Conservation (phyloP, 2,888 invertebrate genomes). For the Chrysolina oricalcia region DNA sequence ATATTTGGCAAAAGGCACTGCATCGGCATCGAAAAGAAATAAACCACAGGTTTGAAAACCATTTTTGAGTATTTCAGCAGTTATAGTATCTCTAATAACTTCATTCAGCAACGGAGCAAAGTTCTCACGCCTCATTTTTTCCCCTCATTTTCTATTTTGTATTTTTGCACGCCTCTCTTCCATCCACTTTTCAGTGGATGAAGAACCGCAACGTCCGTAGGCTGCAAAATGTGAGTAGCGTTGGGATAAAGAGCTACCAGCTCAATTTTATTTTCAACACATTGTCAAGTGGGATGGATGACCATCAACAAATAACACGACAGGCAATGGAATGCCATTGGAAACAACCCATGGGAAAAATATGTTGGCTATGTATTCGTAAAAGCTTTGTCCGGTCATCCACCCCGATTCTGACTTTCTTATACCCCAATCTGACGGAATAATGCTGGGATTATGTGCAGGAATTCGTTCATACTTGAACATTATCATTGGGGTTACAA, state of each 20-base stretch:
- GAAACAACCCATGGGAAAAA: neutral
- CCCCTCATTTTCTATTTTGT: constrained; percentile 55
- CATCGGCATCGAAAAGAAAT: constrained; percentile 48
- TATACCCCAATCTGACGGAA: neutral
- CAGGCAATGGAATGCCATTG: constrained; percentile 1
- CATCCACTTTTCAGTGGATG: constrained; percentile 56
- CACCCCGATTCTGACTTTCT: neutral
- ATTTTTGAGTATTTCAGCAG: constrained; percentile 42
- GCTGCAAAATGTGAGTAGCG: constrained; percentile 51
- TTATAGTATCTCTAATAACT: constrained; percentile 34
- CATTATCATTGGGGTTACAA: neutral
- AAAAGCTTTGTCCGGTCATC: neutral
- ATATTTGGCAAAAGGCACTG: constrained; percentile 45
- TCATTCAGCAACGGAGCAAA: constrained; percentile 44
- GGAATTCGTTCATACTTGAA: neutral
- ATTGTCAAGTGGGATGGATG: neutral
- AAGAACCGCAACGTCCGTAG: constrained; percentile 58
- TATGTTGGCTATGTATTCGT: neutral
- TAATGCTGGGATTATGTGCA: neutral
- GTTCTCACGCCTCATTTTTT: constrained; percentile 44
- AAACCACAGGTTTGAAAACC: constrained; percentile 50
- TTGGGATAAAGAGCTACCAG: constrained; percentile 60
- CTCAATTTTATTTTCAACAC: constrained; percentile 42
- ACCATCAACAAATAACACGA: neutral
- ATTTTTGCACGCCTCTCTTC: constrained; percentile 59